These are phyloP conservation scores for Pharmacophagus antenor DNA, from an alignment of 2,888 invertebrate genomes.

Conservation along the genomic window DNA sequence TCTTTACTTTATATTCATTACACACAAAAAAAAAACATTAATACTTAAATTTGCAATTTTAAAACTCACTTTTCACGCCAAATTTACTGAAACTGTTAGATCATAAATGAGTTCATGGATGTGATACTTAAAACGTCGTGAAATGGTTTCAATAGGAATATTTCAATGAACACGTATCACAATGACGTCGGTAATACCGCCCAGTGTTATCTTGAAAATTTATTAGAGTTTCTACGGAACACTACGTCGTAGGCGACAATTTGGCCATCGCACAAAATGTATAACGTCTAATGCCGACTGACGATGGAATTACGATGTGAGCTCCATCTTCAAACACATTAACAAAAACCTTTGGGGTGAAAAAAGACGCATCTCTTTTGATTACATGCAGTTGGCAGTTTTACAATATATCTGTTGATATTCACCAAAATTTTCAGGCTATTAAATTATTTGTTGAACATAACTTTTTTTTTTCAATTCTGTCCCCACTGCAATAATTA, in stretches of 20 bases:
- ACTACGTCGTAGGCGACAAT: not conserved
- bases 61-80: too few relatives aligned
- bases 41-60: too few relatives aligned
- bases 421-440: constrained; percentile 5
- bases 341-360: not conserved
- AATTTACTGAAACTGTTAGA: too few relatives aligned
- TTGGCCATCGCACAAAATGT: constrained; percentile 5
- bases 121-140: not conserved
- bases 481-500: too few relatives aligned
- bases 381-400: constrained; percentile 9
- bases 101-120: not conserved
- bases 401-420: constrained; percentile 1
- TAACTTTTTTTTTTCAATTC: too few relatives aligned
- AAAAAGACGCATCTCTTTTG: not conserved
- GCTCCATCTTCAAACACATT: not conserved
- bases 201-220: not conserved
- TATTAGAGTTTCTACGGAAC: not conserved
- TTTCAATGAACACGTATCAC: not conserved
- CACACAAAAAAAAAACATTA: too few relatives aligned
- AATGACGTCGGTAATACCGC: not conserved
- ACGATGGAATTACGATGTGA: constrained; percentile 12
- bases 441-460: too few relatives aligned
- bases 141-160: not conserved
- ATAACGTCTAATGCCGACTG: not conserved
- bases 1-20: too few relatives aligned